phyloP scores from a whole-genome alignment of 2,113 vertebrate species.

The Paedocypris sp. region DNA sequence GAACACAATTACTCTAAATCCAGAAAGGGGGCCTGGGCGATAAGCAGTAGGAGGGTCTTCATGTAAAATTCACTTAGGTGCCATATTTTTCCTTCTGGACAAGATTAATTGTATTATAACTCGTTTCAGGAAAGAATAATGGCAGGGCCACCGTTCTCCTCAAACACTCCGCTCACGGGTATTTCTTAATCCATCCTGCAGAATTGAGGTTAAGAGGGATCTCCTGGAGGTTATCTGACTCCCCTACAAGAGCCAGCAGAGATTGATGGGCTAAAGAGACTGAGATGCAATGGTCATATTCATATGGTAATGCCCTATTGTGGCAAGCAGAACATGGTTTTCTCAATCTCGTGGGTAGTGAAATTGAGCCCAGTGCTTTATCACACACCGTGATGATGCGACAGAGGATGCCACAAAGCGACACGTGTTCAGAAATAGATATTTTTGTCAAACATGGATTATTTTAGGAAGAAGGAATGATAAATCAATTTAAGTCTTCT shows the following conservation, averaged over 20 bases:
- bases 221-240: constrained; percentile 70
- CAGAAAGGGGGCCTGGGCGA: constrained; percentile 37
- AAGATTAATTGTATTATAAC: constrained; percentile 70
- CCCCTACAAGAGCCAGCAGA: constrained; percentile 52
- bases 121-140: constrained; percentile 57
- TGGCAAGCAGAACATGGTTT: constrained; percentile 52
- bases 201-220: constrained; percentile 79
- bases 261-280: constrained; percentile 71
- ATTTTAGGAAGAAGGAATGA: constrained; percentile 11
- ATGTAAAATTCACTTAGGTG: constrained; percentile 73
- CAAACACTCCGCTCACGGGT: constrained; percentile 45
- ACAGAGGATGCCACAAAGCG: constrained; percentile 24
- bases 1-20: constrained; percentile 41
- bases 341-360: constrained; percentile 63
- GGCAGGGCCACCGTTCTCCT: constrained; percentile 38
- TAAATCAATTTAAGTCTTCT: constrained; percentile 40
- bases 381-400: constrained; percentile 50
- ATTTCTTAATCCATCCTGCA: constrained; percentile 71
- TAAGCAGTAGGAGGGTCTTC: constrained; percentile 61
- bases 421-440: constrained; percentile 15
- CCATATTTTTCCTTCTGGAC: constrained; percentile 60
- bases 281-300: constrained; percentile 60
- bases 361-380: constrained; percentile 59
- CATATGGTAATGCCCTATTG: constrained; percentile 72
- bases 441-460: constrained; percentile 18